These are phyloP conservation scores for Ochropleura plecta DNA, from an alignment of 2,888 invertebrate genomes.

Conservation along the genomic window DNA sequence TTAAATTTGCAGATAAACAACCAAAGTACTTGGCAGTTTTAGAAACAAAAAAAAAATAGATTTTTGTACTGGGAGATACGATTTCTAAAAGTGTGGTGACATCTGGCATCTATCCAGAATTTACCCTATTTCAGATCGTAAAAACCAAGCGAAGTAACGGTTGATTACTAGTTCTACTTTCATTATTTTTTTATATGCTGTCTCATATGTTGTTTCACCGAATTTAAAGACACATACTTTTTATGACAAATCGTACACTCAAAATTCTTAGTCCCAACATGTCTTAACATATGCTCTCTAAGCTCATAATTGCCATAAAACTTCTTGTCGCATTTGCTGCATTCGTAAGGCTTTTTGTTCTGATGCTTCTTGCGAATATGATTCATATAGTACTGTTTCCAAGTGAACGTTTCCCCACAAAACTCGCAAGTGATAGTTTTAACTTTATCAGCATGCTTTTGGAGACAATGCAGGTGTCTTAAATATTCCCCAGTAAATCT, in stretches of 20 bases:
- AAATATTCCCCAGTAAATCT: constrained; percentile 67
- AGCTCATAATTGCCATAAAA: constrained; percentile 29
- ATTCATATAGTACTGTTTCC: constrained; percentile 80
- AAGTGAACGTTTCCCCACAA: constrained; percentile 83
- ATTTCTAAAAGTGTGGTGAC: too few relatives aligned
- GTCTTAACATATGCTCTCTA: constrained; percentile 44
- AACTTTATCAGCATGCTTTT: constrained; percentile 73
- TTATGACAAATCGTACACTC: constrained; percentile 51
- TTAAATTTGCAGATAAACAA: too few relatives aligned
- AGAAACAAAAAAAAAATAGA: too few relatives aligned
- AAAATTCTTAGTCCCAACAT: constrained; percentile 35
- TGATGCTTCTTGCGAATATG: constrained; percentile 82
- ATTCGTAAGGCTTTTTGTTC: constrained; percentile 63
- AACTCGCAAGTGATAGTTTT: constrained; percentile 76
- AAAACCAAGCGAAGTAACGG: too few relatives aligned
- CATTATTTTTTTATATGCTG: constrained; percentile 54
- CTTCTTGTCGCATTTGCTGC: constrained; percentile 69
- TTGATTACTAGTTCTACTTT: neutral
- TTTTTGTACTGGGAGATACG: too few relatives aligned
- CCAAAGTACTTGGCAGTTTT: too few relatives aligned
- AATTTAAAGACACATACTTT: constrained; percentile 63
- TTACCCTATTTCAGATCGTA: too few relatives aligned
- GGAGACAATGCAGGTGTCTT: constrained; percentile 73
- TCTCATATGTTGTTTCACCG: constrained; percentile 68
- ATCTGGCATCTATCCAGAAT: too few relatives aligned